These are phyloP conservation scores for Osmoderma eremita DNA, from an alignment of 2,888 invertebrate genomes.

Conservation along the genomic window DNA sequence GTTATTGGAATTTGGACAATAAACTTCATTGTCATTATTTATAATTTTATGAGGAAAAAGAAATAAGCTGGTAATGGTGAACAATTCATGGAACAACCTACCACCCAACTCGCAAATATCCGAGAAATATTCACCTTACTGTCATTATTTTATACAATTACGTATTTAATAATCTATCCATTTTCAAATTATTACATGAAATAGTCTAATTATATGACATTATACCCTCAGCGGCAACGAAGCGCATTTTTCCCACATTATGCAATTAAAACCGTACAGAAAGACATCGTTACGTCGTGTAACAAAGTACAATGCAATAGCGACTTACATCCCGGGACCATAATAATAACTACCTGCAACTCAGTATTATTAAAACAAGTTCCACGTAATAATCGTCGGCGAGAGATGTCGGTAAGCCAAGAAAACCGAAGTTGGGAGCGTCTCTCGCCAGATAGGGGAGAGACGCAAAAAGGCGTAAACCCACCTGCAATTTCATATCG, in stretches of 20 bases:
- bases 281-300: neutral
- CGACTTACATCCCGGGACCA: neutral
- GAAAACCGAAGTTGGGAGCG: neutral
- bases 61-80: no score
- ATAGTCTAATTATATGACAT: constrained; percentile 10
- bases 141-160: no score
- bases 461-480: neutral
- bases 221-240: neutral
- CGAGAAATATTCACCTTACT: no score
- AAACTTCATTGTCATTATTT: no score
- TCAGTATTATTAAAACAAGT: constrained; percentile 18
- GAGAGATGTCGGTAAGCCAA: neutral
- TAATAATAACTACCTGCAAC: constrained; percentile 13
- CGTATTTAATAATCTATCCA: constrained; percentile 12
- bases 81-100: no score
- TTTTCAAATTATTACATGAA: constrained; percentile 3
- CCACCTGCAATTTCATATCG: constrained; percentile 15
- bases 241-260: constrained; percentile 16
- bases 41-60: no score
- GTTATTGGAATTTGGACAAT: no score
- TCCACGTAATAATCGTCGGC: constrained; percentile 14
- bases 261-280: constrained; percentile 12
- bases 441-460: neutral
- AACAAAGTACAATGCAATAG: constrained; percentile 23
- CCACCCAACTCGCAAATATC: no score